Base-by-base conservation (phyloP, 2,797 vertebrate genomes). In the Sebastes diploproa region DNA sequence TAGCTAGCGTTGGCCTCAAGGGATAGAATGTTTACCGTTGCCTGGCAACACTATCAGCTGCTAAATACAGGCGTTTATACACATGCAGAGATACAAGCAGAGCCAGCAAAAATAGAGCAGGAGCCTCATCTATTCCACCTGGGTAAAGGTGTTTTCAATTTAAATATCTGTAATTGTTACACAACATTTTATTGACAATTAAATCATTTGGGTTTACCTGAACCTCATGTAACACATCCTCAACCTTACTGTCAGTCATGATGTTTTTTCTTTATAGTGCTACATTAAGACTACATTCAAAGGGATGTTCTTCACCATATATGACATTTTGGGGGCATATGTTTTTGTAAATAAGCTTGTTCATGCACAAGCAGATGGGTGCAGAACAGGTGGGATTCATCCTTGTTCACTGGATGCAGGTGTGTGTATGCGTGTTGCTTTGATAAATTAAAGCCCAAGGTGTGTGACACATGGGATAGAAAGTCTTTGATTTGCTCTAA, bases 51-150 rank as follows among this genome's bases (percentile, higher is more conserved):
- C 38, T 42, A 42, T 42, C 38, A 42, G 38, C 38, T 42, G 38
- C 38, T 42, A 0, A 13, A 23, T 11, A 23, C 11, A 56, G 14
- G 14, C 1, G 0, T 56, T 1, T 56, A 56, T 12, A 56, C 54
- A 56, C 2, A 56, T 12, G 5, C 54, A 23, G 52, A 54, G 50
- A 54, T 22, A 22, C n/a, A 54, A 54, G n/a, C 52, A 54, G 13
- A 2, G 52, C 52, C 20, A 5, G n/a, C 20, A 55, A 55, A 11
- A 22, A 5, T 22, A 22, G 52, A 25, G 54, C 22, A 25, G 54
- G 54, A 14, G 54, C 54, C 22, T 50, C 46, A 50, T 20, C 46
- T 50, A 0, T 50, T 50, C 0, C 7, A 50, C 16, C 46, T 7
- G 3, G 18, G 46, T 50, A 18, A 50, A 50, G 42, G 14, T 50